A percentile compares a stretch with the other conserved stretches of the same genome.
phyloP scores from a whole-genome alignment of 2,797 vertebrate species.

The Scleropages formosus region DNA sequence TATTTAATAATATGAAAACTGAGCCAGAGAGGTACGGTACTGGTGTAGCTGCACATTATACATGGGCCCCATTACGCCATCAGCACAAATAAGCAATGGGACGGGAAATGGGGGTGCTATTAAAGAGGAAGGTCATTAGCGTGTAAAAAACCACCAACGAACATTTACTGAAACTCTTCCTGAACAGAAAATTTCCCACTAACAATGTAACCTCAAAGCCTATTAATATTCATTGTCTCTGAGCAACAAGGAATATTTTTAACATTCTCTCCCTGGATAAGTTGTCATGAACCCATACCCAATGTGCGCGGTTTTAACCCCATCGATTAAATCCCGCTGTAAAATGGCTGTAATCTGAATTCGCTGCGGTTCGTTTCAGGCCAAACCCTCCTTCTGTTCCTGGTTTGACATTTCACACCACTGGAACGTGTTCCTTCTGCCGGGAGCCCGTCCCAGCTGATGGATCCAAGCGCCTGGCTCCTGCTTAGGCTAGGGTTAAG shows the following conservation, averaged over 20 bases:
- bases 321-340: background rate
- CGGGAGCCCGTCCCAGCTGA: background rate
- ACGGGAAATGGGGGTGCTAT: background rate
- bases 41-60: background rate
- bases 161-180: background rate
- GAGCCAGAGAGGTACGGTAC: no score
- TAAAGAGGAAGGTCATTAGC: constrained; percentile 11
- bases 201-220: background rate
- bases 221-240: background rate
- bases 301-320: background rate
- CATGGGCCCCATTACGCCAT: background rate
- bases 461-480: no score
- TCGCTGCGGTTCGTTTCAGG: background rate
- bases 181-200: background rate
- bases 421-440: background rate
- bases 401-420: constrained; percentile 8
- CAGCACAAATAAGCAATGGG: no score
- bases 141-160: background rate
- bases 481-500: no score
- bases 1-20: no score
- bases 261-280: background rate
- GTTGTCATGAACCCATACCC: background rate
- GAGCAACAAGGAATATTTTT: background rate
- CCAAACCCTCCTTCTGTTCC: background rate
- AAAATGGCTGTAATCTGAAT: background rate